Evolutionary conservation across 2,888 invertebrate genomes (phyloP), one percentile per base, ranked within the genome.

Genomic region (Perdita meconis): DNA sequence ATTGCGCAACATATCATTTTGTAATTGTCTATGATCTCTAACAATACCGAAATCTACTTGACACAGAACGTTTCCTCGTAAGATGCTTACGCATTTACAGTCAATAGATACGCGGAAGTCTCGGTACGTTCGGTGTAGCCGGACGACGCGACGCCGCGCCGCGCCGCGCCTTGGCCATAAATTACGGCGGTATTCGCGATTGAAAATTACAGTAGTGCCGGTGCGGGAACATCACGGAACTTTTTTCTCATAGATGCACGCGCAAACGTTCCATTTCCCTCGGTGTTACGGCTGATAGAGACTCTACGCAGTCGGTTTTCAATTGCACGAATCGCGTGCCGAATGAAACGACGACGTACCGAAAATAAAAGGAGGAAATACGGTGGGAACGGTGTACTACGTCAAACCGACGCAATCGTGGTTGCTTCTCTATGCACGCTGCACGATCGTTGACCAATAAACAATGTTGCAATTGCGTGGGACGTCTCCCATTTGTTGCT

Each of bases 281-380:
- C 42, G 51, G 38, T 30, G 69, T 53, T 70, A 64, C 38, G 72
- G 53, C 72, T 36, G 61, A 60, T 63, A 24, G 57, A 42, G n/a
- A 22, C 50, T 40, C 24, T 56, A 30, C 30, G 19, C 50, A 22
- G 34, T 16, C 36, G 19, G 53, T 67, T 80, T 78, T 78, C 83
- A 83, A 83, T 83, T 81, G 83, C 69, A 40, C 55, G 78, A 44
- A 64, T 74, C 74, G 83, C 51, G 69, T 56, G 74, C 42, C 74
- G 72, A 72, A 73, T 70, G 61, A 78, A 71, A 71, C 72, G 67
- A 57, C 59, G 51, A 19, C 50, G 59, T 44, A 16, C 51, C 16
- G 19, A 8, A 61, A 55, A 40, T 40, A 47, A 80, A 80, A 80
- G 69, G 73, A 70, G 68, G 38, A 67, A 55, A 72, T 72, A 61